Conservation (phyloP, 1,140 invertebrate species). For the Hycleus cichorii region DNA sequence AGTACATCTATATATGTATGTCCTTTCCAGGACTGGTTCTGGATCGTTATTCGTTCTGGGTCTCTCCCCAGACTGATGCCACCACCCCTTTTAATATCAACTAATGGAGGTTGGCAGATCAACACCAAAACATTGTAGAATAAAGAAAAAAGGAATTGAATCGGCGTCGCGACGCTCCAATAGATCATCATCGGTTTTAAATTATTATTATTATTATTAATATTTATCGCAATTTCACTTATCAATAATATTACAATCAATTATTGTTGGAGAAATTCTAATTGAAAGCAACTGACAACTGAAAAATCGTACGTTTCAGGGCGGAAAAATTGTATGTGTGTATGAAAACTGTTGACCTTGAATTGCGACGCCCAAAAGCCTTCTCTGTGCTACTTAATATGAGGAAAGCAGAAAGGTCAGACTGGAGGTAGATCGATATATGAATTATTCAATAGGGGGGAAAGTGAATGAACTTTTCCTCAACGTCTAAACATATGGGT, state of each 20-base stretch:
- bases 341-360: constrained; percentile 12
- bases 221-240: too few species aligned
- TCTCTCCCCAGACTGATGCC: constrained; percentile 25
- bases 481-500: constrained; percentile 36
- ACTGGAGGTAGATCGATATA: constrained; percentile 40
- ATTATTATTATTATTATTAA: too few species aligned
- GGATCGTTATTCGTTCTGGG: constrained; percentile 39
- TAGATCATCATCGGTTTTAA: too few species aligned
- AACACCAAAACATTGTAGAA: constrained; percentile 3
- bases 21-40: constrained; percentile 15
- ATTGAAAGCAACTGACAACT: neutral
- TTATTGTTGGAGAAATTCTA: neutral
- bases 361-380: constrained; percentile 14
- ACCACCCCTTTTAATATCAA: constrained; percentile 34
- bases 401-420: constrained; percentile 42
- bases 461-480: constrained; percentile 43
- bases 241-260: too few species aligned
- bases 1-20: neutral
- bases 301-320: too few species aligned
- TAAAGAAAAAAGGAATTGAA: neutral
- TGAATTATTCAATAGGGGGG: constrained; percentile 43
- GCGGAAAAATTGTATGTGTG: neutral
- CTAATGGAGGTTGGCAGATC: constrained; percentile 28
- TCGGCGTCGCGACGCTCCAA: too few species aligned
- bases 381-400: constrained; percentile 37